Conservation (phyloP, 2,797 vertebrate genomes). For the Holocentrus rufus region DNA sequence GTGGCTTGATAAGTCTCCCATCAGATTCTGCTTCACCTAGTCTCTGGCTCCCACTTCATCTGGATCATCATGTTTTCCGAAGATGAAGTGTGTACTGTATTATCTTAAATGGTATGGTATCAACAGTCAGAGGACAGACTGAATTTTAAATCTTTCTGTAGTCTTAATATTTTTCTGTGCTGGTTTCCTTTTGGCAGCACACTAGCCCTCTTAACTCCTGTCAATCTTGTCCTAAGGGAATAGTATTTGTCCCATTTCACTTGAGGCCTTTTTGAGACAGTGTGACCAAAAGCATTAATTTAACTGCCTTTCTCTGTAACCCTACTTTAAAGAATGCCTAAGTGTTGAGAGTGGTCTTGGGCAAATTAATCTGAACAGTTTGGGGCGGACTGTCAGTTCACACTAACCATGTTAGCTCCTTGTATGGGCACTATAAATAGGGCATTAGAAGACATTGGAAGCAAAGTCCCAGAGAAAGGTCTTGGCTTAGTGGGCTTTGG, state of each 20-base stretch:
- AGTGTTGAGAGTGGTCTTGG: conserved; percentile 43
- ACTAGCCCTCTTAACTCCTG: conserved; percentile 6
- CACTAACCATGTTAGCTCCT: conserved; percentile 77
- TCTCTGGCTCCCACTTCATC: conserved; percentile 1
- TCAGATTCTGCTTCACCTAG: conserved; percentile 36
- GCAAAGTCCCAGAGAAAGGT: conserved; percentile 46
- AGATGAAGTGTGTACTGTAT: neutral
- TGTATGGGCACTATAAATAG: conserved; percentile 79
- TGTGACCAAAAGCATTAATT: conserved; percentile 59
- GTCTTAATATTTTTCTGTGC: neutral
- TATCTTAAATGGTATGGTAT: neutral
- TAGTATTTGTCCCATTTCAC: conserved; percentile 38
- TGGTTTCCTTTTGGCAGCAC: neutral
- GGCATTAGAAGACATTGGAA: conserved; percentile 55
- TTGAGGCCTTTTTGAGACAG: conserved; percentile 36
- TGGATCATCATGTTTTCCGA: conserved; percentile 20
- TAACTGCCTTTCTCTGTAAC: conserved; percentile 28
- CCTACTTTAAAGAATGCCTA: conserved; percentile 39
- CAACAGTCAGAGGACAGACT: neutral
- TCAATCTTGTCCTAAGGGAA: conserved; percentile 49
- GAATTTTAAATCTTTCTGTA: too few relatives aligned
- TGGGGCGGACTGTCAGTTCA: conserved; percentile 74
- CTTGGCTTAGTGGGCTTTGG: conserved; percentile 61
- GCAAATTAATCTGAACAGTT: conserved; percentile 70
- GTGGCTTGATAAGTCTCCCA: conserved; percentile 51